phyloP scores from a whole-genome alignment of 2,113 vertebrate species.

The Rattus rattus region DNA sequence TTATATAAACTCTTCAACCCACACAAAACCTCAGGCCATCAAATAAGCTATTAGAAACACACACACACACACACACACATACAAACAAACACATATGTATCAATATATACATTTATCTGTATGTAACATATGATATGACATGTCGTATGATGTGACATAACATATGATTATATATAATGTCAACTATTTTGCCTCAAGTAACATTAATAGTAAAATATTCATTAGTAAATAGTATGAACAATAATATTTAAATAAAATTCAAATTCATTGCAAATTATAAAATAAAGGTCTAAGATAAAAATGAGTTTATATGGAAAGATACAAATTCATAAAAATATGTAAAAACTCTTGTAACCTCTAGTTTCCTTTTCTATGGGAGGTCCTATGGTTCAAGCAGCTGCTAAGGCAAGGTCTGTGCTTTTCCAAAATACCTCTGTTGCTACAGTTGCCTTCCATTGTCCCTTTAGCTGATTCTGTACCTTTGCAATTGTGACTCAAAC shows the following conservation, averaged over 20 bases:
- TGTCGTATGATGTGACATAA: too few relatives aligned
- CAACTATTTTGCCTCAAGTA: not conserved
- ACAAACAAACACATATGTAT: too few relatives aligned
- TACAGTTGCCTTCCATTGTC: not conserved
- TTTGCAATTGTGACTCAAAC: not conserved
- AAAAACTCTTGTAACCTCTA: not conserved
- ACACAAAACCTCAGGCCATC: not conserved
- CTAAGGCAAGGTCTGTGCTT: not conserved
- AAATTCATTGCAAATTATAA: not conserved
- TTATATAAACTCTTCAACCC: not conserved
- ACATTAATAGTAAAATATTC: not conserved
- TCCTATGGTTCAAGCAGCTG: not conserved
- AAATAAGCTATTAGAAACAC: not conserved
- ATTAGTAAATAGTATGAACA: not conserved
- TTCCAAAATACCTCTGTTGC: not conserved
- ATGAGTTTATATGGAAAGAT: not conserved
- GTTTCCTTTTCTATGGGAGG: not conserved
- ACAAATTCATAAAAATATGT: not conserved
- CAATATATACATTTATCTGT: too few relatives aligned
- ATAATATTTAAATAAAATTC: not conserved
- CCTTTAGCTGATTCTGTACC: not conserved
- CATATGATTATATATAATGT: not conserved
- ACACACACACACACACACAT: too few relatives aligned
- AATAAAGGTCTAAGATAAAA: not conserved
- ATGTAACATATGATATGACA: too few relatives aligned